These are phyloP conservation scores for Cyprinella venusta DNA, from an alignment of 2,797 vertebrate species.

Conservation along the genomic window DNA sequence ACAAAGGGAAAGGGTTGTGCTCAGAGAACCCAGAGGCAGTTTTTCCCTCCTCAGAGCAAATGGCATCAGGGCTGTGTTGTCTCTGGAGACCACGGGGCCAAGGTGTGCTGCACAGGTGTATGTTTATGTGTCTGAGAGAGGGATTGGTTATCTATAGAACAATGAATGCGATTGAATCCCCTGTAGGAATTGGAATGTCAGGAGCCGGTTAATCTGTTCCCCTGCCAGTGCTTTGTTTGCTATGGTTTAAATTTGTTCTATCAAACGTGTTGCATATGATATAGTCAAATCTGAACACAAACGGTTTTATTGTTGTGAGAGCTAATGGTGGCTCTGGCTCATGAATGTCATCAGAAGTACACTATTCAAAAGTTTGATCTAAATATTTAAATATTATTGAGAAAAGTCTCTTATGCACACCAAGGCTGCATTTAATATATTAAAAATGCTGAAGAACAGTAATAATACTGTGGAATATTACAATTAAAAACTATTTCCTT, in stretches of 20 bases:
- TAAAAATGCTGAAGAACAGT: too few species aligned
- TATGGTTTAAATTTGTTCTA: not conserved
- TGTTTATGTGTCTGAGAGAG: slow-evolving; percentile 47
- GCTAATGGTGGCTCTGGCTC: not conserved
- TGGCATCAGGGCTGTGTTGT: not conserved
- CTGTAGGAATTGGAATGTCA: not conserved
- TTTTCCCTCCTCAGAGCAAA: not conserved
- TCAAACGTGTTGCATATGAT: not conserved
- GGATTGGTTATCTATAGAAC: slow-evolving; percentile 16
- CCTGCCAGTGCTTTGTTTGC: not conserved
- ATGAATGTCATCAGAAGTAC: too few species aligned
- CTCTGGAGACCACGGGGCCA: not conserved
- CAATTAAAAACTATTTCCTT: not conserved
- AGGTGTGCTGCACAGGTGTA: slow-evolving; percentile 32
- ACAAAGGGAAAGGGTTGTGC: slow-evolving; percentile 16
- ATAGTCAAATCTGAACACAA: not conserved
- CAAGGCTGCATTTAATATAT: not conserved
- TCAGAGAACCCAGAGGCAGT: not conserved
- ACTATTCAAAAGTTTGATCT: not conserved
- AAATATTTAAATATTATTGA: not conserved
- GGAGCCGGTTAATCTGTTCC: not conserved
- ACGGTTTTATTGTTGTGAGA: not conserved
- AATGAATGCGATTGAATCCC: slow-evolving; percentile 10
- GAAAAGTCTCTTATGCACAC: not conserved
- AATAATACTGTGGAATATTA: not conserved